Evolutionary conservation across 1,140 invertebrate genomes (phyloP).

Genomic region (Solenopsis invicta): DNA sequence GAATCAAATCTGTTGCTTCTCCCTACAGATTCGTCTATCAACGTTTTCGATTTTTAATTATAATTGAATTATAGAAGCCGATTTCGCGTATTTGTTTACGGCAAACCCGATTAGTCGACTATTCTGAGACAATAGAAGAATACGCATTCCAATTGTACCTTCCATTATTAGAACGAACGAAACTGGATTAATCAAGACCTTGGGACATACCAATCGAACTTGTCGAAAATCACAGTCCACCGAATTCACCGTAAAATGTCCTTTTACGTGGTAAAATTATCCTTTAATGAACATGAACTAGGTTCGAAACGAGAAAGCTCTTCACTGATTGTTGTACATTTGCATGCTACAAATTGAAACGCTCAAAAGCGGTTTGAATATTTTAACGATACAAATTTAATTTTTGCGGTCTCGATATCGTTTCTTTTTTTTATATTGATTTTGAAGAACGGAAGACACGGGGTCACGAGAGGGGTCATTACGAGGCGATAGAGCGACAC

Average conservation of each 20-base stretch:
- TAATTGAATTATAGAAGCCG: constrained; percentile 74
- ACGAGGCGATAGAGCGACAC: constrained; percentile 7
- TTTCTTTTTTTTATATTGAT: constrained; percentile 15
- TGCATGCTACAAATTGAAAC: background rate
- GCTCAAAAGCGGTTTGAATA: background rate
- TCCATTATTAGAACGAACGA: constrained; percentile 67
- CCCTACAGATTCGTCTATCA: constrained; percentile 58
- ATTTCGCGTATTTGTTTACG: constrained; percentile 61
- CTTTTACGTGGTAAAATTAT: constrained; percentile 22
- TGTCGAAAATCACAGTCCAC: constrained; percentile 1
- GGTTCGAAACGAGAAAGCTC: background rate
- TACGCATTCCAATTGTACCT: constrained; percentile 66
- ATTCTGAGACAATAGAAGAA: constrained; percentile 69
- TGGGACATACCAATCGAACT: background rate
- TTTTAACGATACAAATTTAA: constrained; percentile 5
- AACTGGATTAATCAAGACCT: constrained; percentile 72
- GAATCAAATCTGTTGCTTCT: constrained; percentile 55
- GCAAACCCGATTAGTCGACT: constrained; percentile 59
- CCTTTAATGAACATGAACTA: constrained; percentile 1
- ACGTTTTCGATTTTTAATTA: constrained; percentile 74
- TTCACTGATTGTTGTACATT: constrained; percentile 7
- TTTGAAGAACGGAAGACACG: constrained; percentile 51
- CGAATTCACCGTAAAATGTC: background rate
- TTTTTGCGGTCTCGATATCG: background rate
- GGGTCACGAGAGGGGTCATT: constrained; percentile 53